phyloP scores from a whole-genome alignment of 2,113 vertebrate species.

The Gasterosteus nipponicus region DNA sequence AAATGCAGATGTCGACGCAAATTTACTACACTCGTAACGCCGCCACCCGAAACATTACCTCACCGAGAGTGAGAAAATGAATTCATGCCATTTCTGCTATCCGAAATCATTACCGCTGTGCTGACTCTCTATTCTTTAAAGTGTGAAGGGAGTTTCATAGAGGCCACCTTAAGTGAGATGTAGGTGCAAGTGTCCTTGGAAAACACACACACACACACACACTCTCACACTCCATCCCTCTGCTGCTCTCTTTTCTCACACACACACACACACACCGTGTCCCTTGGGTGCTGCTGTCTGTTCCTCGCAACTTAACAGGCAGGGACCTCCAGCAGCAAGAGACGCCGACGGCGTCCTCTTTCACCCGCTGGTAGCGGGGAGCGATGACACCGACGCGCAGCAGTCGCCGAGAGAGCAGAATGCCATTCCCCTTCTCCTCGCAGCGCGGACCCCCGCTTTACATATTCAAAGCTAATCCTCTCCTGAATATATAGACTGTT shows the following conservation, averaged over 20 bases:
- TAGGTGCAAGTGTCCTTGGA: constrained; percentile 48
- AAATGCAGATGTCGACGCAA: neutral
- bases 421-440: constrained; percentile 66
- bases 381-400: constrained; percentile 48
- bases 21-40: constrained; percentile 25
- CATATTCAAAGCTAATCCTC: constrained; percentile 92
- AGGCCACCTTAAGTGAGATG: constrained; percentile 52
- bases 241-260: constrained; percentile 53
- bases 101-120: constrained; percentile 11
- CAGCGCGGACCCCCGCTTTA: constrained; percentile 86
- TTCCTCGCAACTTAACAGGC: constrained; percentile 59
- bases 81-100: constrained; percentile 21
- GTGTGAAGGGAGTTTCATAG: constrained; percentile 32
- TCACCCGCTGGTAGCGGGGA: constrained; percentile 60
- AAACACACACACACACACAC: constrained; percentile 35
- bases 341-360: constrained; percentile 79
- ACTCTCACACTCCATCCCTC: constrained; percentile 22
- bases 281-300: constrained; percentile 62
- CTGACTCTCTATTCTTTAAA: constrained; percentile 40
- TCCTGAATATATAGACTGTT: constrained; percentile 86
- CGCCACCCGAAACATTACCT: constrained; percentile 3
- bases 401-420: constrained; percentile 59
- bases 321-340: constrained; percentile 72
- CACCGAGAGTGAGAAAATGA: constrained; percentile 12
- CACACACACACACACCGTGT: constrained; percentile 28